A percentile compares a stretch with the other conserved stretches of the same genome.
These are phyloP conservation scores for Pachydiplax longipennis DNA, from an alignment of 2,888 invertebrate species.

Conservation along the genomic window DNA sequence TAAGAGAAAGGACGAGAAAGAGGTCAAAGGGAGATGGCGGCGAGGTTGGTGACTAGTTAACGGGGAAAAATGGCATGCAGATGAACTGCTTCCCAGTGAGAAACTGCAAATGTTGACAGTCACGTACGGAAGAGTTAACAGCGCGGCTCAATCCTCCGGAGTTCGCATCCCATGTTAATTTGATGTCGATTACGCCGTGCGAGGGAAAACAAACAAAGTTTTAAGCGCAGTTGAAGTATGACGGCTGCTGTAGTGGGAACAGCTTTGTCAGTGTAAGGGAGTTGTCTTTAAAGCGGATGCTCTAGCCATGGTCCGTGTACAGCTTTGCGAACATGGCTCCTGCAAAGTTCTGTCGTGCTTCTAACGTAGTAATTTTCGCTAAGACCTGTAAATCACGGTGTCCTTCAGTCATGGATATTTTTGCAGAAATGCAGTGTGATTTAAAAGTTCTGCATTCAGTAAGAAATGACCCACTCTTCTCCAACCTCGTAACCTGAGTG, in stretches of 20 bases:
- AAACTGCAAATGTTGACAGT: not conserved
- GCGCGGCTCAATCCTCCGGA: not conserved
- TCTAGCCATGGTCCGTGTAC: too few relatives aligned
- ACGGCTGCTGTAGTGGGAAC: not conserved
- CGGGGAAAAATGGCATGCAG: not conserved
- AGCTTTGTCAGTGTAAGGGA: too few relatives aligned
- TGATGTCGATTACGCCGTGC: not conserved
- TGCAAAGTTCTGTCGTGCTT: too few relatives aligned
- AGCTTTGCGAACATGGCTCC: too few relatives aligned
- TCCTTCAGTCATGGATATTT: too few relatives aligned
- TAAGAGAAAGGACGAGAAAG: not conserved
- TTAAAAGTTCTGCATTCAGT: too few relatives aligned
- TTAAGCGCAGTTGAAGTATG: not conserved
- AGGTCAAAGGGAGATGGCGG: not conserved
- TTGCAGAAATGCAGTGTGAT: too few relatives aligned
- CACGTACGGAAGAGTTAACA: not conserved
- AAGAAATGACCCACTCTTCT: too few relatives aligned
- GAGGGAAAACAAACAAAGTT: not conserved
- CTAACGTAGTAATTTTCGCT: too few relatives aligned
- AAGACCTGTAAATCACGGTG: too few relatives aligned
- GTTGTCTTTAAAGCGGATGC: too few relatives aligned
- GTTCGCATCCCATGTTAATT: not conserved
- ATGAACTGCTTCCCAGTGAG: not conserved
- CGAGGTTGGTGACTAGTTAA: not conserved
- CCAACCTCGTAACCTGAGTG: too few relatives aligned